Conservation (phyloP, 2,797 vertebrate genomes). For the Acipenser oxyrinchus region DNA sequence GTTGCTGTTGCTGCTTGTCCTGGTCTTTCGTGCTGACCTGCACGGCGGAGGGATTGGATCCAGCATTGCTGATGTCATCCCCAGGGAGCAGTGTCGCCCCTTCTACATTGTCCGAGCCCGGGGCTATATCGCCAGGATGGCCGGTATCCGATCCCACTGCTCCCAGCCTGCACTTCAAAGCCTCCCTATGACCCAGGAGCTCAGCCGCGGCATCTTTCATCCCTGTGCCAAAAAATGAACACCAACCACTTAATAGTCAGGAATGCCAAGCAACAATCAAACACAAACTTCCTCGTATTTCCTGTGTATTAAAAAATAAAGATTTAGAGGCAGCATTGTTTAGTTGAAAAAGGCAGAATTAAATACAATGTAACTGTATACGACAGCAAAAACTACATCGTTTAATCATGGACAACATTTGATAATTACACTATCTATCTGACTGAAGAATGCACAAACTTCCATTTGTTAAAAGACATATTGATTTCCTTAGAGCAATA, state of each 20-base stretch:
- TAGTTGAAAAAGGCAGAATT: neutral
- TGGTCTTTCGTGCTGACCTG: slow-evolving; percentile 82
- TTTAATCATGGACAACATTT: slow-evolving; percentile 10
- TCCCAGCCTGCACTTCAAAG: slow-evolving; percentile 87
- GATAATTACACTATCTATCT: slow-evolving; percentile 5
- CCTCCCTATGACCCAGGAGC: slow-evolving; percentile 90
- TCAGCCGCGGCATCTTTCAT: slow-evolving; percentile 93
- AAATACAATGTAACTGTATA: slow-evolving; percentile 11
- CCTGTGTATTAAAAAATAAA: slow-evolving; percentile 14
- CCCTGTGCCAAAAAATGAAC: slow-evolving; percentile 56
- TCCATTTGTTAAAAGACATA: neutral
- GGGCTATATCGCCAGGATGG: slow-evolving; percentile 85
- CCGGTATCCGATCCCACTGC: slow-evolving; percentile 78
- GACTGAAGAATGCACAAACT: neutral
- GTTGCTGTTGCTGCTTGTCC: slow-evolving; percentile 78
- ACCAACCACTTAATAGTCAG: neutral
- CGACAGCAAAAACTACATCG: neutral
- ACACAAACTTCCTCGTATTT: neutral
- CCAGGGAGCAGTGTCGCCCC: slow-evolving; percentile 87
- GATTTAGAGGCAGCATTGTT: neutral
- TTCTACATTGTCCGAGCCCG: slow-evolving; percentile 82
- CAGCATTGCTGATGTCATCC: slow-evolving; percentile 83
- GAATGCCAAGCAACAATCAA: neutral
- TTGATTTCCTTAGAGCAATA: neutral
- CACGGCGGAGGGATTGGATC: slow-evolving; percentile 80